Base-by-base conservation (phyloP, 2,797 vertebrate genomes). In the Heliangelus exortis region DNA sequence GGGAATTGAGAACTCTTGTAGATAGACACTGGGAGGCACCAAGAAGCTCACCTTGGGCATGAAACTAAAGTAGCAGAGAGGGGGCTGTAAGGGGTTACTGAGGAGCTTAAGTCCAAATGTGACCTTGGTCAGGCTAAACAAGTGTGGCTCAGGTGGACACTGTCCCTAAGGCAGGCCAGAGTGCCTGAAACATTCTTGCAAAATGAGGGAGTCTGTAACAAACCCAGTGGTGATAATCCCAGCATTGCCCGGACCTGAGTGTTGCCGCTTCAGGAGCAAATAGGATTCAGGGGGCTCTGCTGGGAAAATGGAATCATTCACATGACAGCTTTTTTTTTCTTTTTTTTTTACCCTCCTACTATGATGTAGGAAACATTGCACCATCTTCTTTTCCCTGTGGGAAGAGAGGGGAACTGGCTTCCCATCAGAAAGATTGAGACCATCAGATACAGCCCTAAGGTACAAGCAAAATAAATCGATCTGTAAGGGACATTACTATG, bases 141-240 rank as follows among this genome's bases (percentile, higher is more conserved):
- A 41, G 4, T 25, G n/a, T 65, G 9, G 6, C 11, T 81, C 58
- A 55, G 23, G 19, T 75, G 58, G 23, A 54, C 10, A 7, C 31
- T 50, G 9, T 93, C 61, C 88, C 80, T 48, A 68, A 47, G 91
- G 88, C 71, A 84, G 85, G 84, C 4, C 39, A 95, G 26, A 80
- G 62, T 1, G 88, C 59, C 55, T 90, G 58, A 86, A 96, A 86
- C 12, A 68, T 39, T 87, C 91, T 96, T 96, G 86, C 90, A 95
- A 93, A 92, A 96, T 41, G 66, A 82, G 33, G 4, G 51, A 93
- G 63, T 33, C 74, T 88, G 76, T 76, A 84, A 94, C 39, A 81
- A 81, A 82, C 79, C 83, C 41, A 7, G 23, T 39, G 62, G 20
- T 81, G 82, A 87, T 82, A 77, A 15, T 61, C 45, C 48, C 61